Evolutionary conservation across 2,888 invertebrate genomes (phyloP).

Genomic region (Nephrotoma flavescens): DNA sequence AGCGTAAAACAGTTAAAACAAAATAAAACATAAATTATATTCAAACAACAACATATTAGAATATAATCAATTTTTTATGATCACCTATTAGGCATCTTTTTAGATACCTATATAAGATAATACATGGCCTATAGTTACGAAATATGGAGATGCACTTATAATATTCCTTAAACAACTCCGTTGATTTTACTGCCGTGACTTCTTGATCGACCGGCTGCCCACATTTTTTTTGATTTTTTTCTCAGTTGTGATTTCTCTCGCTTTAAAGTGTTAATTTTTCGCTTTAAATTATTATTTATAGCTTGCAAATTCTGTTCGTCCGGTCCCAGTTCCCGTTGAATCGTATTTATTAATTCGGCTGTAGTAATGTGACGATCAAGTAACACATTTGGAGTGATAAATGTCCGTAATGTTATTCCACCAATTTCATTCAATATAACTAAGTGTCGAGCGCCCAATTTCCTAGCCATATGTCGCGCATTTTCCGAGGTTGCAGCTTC

Average conservation of each 20-base stretch:
- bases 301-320: neutral
- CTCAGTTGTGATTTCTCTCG: neutral
- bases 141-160: no score
- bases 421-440: slow-evolving; percentile 19
- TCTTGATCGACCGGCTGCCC: neutral
- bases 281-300: neutral
- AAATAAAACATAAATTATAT: slow-evolving; percentile 18
- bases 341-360: neutral
- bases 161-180: no score
- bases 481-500: slow-evolving; percentile 42
- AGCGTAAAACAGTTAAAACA: neutral
- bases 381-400: neutral
- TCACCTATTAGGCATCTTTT: no score
- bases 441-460: slow-evolving; percentile 38
- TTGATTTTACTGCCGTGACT: no score
- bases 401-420: neutral
- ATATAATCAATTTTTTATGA: no score
- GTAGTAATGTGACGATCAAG: neutral
- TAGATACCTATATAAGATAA: no score
- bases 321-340: neutral
- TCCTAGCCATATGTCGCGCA: slow-evolving; percentile 40
- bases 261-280: neutral
- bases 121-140: no score
- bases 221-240: neutral
- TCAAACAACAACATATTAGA: no score